phyloP scores from a whole-genome alignment of 2,797 vertebrate genomes.

The Eidolon dupreanum region DNA sequence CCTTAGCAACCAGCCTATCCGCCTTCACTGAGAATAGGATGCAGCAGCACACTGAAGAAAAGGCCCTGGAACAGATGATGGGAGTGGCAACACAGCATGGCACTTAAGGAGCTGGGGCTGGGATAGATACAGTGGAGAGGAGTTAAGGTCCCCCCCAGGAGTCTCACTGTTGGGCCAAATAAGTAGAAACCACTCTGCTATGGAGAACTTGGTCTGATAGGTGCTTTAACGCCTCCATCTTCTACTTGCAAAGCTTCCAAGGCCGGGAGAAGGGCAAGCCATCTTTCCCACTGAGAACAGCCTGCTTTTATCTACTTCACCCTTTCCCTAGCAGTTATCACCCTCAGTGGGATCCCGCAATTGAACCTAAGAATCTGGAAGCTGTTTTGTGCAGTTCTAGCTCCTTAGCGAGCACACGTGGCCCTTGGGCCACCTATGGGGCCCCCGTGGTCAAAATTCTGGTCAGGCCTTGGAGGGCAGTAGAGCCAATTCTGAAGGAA shows the following conservation, averaged over 20 bases:
- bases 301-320: not conserved
- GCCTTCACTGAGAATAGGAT: not conserved
- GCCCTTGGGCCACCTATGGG: not conserved
- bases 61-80: not conserved
- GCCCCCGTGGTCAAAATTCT: not conserved
- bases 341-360: not conserved
- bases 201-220: not conserved
- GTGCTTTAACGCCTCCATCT: not conserved
- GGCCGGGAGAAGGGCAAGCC: not conserved
- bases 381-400: not conserved
- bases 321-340: not conserved
- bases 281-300: not conserved
- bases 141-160: not conserved
- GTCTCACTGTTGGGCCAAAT: not conserved
- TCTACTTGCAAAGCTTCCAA: not conserved
- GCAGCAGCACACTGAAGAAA: not conserved
- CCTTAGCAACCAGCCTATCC: constrained; percentile 9
- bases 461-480: not conserved
- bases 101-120: not conserved
- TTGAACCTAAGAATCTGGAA: not conserved
- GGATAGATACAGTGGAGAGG: not conserved
- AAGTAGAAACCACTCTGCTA: not conserved
- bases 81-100: not conserved
- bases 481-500: not conserved
- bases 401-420: not conserved